A percentile compares a stretch with the other conserved stretches of the same genome.
Conservation (phyloP, 2,113 vertebrate genomes). For the Malurus elegans region DNA sequence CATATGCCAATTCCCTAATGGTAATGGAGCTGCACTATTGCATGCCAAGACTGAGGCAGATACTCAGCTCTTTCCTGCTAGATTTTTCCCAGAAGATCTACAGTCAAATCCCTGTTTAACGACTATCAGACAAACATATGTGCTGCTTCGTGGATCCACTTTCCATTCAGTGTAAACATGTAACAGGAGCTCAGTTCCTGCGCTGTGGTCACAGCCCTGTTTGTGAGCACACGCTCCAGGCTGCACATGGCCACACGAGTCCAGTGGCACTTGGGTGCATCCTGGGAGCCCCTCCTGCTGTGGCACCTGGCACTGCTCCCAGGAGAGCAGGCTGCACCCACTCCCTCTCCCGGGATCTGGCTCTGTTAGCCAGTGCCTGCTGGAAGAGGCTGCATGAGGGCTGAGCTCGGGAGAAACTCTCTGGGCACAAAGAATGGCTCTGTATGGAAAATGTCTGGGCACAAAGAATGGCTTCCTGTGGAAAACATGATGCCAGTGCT, state of each 20-base stretch:
- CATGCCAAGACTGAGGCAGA: slow-evolving; percentile 36
- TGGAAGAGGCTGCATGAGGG: not conserved
- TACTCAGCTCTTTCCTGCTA: slow-evolving; percentile 24
- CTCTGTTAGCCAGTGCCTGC: not conserved
- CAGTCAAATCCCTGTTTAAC: slow-evolving; percentile 35
- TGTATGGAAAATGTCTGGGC: not conserved
- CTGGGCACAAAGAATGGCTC: not conserved
- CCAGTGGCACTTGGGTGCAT: not conserved
- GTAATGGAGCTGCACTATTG: slow-evolving; percentile 14
- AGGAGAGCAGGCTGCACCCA: not conserved
- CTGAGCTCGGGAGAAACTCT: not conserved
- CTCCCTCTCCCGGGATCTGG: not conserved
- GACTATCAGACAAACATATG: slow-evolving; percentile 38
- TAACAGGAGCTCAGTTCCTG: not conserved
- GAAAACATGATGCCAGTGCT: not conserved
- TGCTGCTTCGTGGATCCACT: not conserved
- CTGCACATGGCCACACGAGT: accelerated
- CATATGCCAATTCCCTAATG: slow-evolving; percentile 51
- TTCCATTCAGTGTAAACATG: not conserved
- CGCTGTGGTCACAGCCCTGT: accelerated
- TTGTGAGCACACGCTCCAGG: accelerated
- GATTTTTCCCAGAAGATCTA: slow-evolving; percentile 43
- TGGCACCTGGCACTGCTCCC: not conserved
- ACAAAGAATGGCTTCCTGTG: not conserved
- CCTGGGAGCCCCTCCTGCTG: not conserved